These are phyloP conservation scores for Dermochelys coriacea DNA, from an alignment of 2,797 vertebrate species.

Conservation along the genomic window DNA sequence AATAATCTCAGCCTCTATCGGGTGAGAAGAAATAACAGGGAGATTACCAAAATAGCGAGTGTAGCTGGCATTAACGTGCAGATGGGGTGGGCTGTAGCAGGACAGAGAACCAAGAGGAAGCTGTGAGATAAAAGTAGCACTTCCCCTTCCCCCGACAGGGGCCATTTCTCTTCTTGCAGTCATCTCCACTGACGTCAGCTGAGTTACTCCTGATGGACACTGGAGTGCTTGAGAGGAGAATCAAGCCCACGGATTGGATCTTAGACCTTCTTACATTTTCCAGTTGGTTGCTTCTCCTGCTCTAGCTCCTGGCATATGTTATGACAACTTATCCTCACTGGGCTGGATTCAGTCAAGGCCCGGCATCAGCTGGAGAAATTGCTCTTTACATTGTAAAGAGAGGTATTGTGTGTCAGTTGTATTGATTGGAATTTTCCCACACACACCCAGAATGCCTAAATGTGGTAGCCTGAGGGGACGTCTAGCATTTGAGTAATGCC, in stretches of 20 bases:
- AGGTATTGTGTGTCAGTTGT: neutral
- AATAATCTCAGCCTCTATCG: neutral
- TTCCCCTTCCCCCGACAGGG: neutral
- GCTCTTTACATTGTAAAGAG: neutral
- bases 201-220: neutral
- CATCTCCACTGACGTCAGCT: neutral
- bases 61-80: neutral
- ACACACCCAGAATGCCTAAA: neutral
- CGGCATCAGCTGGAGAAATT: neutral
- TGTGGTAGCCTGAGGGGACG: neutral
- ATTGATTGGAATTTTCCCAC: neutral
- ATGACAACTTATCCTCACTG: neutral
- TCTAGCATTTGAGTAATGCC: neutral
- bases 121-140: neutral
- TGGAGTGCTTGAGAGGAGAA: neutral
- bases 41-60: neutral
- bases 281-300: no score
- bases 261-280: neutral
- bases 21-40: neutral
- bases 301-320: accelerated
- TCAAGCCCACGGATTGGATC: neutral
- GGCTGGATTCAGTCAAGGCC: neutral
- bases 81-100: neutral
- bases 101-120: neutral
- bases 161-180: neutral